Evolutionary conservation across 1,140 invertebrate species (phyloP), one percentile per base, ranked within the genome.

Genomic region (Chymomyza costata): DNA sequence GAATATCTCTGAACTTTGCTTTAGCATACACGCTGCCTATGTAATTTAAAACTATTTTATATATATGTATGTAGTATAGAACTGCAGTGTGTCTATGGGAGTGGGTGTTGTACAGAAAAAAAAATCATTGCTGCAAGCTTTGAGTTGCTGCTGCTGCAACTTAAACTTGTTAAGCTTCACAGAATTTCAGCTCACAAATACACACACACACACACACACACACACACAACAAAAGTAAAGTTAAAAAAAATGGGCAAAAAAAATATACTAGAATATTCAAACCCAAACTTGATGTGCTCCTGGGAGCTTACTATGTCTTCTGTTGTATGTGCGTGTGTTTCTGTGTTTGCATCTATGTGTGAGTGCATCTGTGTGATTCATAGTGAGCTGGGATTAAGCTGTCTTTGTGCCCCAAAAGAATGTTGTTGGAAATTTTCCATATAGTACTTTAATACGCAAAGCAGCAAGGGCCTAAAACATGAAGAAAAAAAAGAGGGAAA

Each of bases 41-140:
- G 73, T 78, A 78, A 78, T 78, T 78, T 78, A 80, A 78, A 78
- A 78, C 71, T 80, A 78, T 78, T 78, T 71, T 64, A 57, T 73
- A 58, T 66, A 56, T 32, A 21, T 50, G 6, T 48, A 28, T 19
- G 15, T 35, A 18, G 30, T 30, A 35, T 43, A 60, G 35, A 37
- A 49, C 37, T n/a, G n/a, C n/a, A 39, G 49, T 56, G 35, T 58
- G 28, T 48, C 2, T 49, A 7, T 38, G 18, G 18, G 41, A 39
- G 25, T 49, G 17, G 34, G 52, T 49, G 38, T 40, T 25, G 50
- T 56, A 16, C 49, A 59, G 55, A 65, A 55, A 64, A 60, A 59
- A 50, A 64, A 46, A 45, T 31, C 39, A 53, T 49, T 43, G 53
- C 35, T 47, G 57, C 57, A 60, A 60, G 51, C 51, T 55, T 61